These are phyloP conservation scores for Mylabris phalerata DNA, from an alignment of 1,140 invertebrate genomes.

Conservation along the genomic window DNA sequence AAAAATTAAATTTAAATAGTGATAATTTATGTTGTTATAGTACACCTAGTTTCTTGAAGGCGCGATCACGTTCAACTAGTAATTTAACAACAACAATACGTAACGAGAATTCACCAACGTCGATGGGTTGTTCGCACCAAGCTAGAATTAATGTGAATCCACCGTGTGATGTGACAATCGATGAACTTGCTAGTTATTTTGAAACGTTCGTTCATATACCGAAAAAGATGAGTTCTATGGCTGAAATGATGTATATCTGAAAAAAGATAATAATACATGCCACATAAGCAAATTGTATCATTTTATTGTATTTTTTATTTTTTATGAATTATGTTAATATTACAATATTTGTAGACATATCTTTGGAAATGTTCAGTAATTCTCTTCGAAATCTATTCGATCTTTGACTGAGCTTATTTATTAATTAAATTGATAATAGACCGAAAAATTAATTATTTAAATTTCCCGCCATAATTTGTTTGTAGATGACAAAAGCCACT, in stretches of 20 bases:
- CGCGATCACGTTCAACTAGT: constrained; percentile 5
- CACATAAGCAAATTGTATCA: too few species aligned
- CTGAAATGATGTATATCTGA: constrained; percentile 94
- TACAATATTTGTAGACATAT: too few species aligned
- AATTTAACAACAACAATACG: not conserved
- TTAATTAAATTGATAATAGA: too few species aligned
- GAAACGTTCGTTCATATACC: constrained; percentile 90
- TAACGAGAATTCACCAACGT: constrained; percentile 20
- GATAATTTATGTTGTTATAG: constrained; percentile 18
- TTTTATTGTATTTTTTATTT: too few species aligned
- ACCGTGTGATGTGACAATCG: constrained; percentile 74
- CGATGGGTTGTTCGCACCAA: constrained; percentile 52
- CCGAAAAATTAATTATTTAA: too few species aligned
- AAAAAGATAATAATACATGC: too few species aligned
- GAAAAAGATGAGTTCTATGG: constrained; percentile 93
- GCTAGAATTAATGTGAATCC: constrained; percentile 51
- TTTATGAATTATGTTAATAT: too few species aligned
- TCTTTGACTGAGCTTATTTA: too few species aligned
- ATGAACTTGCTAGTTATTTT: constrained; percentile 87
- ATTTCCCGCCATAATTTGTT: too few species aligned
- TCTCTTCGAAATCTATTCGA: too few species aligned
- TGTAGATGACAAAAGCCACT: too few species aligned
- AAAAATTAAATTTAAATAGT: constrained; percentile 35
- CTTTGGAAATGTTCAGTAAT: too few species aligned
- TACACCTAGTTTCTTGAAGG: constrained; percentile 29